phyloP scores from a whole-genome alignment of 2,113 vertebrate genomes.

The Papio anubis region DNA sequence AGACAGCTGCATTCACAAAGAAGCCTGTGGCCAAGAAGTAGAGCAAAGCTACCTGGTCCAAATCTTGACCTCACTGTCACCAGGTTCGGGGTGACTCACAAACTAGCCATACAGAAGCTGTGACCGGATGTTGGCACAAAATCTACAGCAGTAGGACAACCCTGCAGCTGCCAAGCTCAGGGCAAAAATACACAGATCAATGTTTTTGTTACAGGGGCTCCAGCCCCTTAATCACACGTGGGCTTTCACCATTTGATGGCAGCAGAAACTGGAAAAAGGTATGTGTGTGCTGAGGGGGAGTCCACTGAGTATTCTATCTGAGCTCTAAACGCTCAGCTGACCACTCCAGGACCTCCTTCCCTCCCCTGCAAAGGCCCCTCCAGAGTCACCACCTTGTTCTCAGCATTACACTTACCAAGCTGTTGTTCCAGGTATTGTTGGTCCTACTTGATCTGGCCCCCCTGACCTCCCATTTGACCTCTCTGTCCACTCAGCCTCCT shows the following conservation, averaged over 20 bases:
- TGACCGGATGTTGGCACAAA: background rate
- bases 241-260: background rate
- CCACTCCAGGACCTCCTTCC: background rate
- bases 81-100: background rate
- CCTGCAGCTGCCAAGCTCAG: background rate
- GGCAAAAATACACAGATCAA: background rate
- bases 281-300: no score
- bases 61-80: background rate
- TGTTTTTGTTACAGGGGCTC: background rate
- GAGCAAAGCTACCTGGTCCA: background rate
- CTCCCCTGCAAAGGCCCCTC: background rate
- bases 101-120: background rate
- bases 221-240: background rate
- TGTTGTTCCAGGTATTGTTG: background rate
- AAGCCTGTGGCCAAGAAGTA: background rate
- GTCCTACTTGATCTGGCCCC: background rate
- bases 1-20: background rate
- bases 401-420: background rate
- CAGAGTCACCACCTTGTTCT: background rate
- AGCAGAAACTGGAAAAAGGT: background rate
- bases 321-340: background rate
- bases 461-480: background rate
- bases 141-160: background rate
- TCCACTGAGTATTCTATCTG: background rate
- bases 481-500: background rate